Percentiles rank a stretch among this genome's conserved stretches.
These are phyloP conservation scores for Caenorhabditis elegans DNA, from an alignment of 1,140 invertebrate genomes.

Conservation along the genomic window WBcel235 BX284605.5:9122001-9122500, in stretches of 20 bases:
- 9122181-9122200: too few relatives aligned
- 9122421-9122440: too few relatives aligned
- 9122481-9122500: too few relatives aligned
- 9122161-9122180: conserved; percentile 21
- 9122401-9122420: too few relatives aligned
- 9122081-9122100: neutral
- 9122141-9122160: neutral
- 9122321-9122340: neutral
- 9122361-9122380: neutral
- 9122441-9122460: too few relatives aligned
- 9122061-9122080: neutral
- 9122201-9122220: too few relatives aligned
- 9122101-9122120: neutral
- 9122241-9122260: neutral
- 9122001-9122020: conserved; percentile 41
- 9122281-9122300: neutral
- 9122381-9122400: neutral
- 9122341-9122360: too few relatives aligned
- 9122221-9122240: neutral
- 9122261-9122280: neutral
- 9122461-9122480: too few relatives aligned
- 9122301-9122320: neutral
- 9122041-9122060: neutral
- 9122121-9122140: neutral
- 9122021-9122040: conserved; percentile 42